A percentile compares a stretch with the other conserved stretches of the same genome.
phyloP scores from a whole-genome alignment of 1,140 invertebrate species.

The Cydia strobilella region DNA sequence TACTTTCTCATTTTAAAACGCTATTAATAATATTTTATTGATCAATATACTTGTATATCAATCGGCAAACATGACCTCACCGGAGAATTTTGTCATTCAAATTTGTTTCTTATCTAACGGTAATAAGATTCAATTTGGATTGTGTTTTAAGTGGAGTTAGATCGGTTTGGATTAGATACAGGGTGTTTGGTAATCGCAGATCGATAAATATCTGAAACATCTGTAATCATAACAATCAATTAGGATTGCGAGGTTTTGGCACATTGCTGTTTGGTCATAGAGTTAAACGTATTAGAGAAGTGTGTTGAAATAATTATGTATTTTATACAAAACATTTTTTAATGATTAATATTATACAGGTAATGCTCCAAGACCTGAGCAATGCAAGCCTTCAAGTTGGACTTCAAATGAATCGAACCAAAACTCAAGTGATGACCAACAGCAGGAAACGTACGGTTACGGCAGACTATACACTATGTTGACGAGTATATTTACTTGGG shows the following conservation, averaged over 20 bases:
- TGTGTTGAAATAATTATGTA: too few relatives aligned
- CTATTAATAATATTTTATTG: conserved; percentile 25
- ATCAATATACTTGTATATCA: conserved; percentile 1
- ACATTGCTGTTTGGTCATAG: conserved; percentile 40
- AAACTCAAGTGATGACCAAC: too few relatives aligned
- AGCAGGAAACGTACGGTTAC: too few relatives aligned
- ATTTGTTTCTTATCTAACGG: not conserved
- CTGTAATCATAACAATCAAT: conserved; percentile 58
- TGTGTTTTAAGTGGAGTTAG: not conserved
- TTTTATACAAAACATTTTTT: too few relatives aligned
- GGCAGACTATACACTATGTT: too few relatives aligned
- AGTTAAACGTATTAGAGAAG: conserved; percentile 28
- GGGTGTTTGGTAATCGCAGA: conserved; percentile 29
- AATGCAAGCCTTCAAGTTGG: too few relatives aligned
- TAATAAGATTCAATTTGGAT: not conserved
- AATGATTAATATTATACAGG: too few relatives aligned
- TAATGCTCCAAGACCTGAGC: too few relatives aligned
- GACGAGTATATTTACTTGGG: too few relatives aligned
- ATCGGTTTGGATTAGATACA: not conserved
- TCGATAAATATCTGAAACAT: conserved; percentile 55
- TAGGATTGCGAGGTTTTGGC: conserved; percentile 49
- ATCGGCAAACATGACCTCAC: not conserved
- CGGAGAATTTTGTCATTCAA: not conserved
- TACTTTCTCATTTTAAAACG: conserved; percentile 15
- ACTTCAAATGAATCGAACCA: too few relatives aligned